Conservation (phyloP, 2,888 invertebrate genomes). For the Ariolimax columbianus region DNA sequence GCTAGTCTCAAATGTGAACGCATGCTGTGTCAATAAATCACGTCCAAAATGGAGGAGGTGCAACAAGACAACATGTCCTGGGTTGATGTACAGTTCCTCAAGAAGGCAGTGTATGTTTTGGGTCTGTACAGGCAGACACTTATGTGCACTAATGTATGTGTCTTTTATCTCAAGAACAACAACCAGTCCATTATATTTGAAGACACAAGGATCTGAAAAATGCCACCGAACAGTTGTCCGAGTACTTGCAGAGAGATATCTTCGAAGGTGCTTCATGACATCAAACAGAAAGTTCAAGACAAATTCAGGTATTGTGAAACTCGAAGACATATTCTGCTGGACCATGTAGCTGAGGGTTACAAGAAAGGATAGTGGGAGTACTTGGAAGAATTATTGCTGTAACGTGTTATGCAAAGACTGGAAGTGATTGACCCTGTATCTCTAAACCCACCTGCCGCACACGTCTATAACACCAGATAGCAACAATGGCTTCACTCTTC, state of each 20-base stretch:
- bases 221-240: slow-evolving; percentile 97
- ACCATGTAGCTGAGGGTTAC: no score
- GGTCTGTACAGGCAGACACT: slow-evolving; percentile 97
- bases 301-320: slow-evolving; percentile 95
- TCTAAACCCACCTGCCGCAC: no score
- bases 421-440: no score
- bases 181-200: slow-evolving; percentile 99
- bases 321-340: no score
- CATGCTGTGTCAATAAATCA: slow-evolving; percentile 95
- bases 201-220: slow-evolving; percentile 96
- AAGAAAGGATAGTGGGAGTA: no score
- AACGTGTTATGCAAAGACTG: no score
- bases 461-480: no score
- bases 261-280: slow-evolving; percentile 95
- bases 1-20: no score
- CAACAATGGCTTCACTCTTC: no score
- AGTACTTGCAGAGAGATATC: slow-evolving; percentile 97
- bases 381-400: no score
- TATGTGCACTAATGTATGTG: slow-evolving; percentile 99
- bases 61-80: slow-evolving; percentile 99
- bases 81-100: slow-evolving; percentile 99
- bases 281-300: slow-evolving; percentile 99
- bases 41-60: slow-evolving; percentile 99
- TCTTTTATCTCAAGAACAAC: slow-evolving; percentile 97
- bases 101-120: slow-evolving; percentile 88